Percentiles rank a stretch among this genome's conserved stretches.
phyloP scores from a whole-genome alignment of 2,888 invertebrate species.

The Dicyrtomina minuta region DNA sequence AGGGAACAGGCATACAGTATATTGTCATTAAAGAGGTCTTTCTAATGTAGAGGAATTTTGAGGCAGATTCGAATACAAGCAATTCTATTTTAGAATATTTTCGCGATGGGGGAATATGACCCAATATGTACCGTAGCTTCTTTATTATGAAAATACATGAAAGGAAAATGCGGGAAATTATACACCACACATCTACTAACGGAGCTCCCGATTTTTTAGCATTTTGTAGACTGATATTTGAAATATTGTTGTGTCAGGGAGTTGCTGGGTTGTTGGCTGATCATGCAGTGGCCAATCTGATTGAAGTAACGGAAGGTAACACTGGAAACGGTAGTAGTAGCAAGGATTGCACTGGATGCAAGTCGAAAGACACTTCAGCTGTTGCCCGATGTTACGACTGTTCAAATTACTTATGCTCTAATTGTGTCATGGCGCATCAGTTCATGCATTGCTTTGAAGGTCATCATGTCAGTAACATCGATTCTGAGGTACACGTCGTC shows the following conservation, averaged over 20 bases:
- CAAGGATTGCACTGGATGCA: conserved; percentile 84
- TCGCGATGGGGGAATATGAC: too few species aligned
- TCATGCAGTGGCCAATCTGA: conserved; percentile 61
- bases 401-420: conserved; percentile 91
- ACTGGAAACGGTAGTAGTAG: conserved; percentile 28
- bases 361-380: conserved; percentile 89
- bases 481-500: conserved; percentile 29
- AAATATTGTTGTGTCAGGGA: conserved; percentile 58
- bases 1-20: too few species aligned
- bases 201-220: too few species aligned
- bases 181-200: too few species aligned
- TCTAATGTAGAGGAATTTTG: too few species aligned
- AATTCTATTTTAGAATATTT: too few species aligned
- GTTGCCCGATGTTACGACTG: conserved; percentile 96
- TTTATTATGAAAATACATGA: too few species aligned
- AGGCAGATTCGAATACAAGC: too few species aligned
- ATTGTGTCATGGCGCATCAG: conserved; percentile 98
- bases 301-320: conserved; percentile 55
- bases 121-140: too few species aligned
- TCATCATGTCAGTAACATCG: conserved; percentile 74
- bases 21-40: too few species aligned
- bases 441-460: conserved; percentile 99
- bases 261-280: conserved; percentile 69
- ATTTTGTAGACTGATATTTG: not conserved
- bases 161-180: too few species aligned